Conservation (phyloP, 2,113 vertebrate species). For the Callaeas wilsoni region DNA sequence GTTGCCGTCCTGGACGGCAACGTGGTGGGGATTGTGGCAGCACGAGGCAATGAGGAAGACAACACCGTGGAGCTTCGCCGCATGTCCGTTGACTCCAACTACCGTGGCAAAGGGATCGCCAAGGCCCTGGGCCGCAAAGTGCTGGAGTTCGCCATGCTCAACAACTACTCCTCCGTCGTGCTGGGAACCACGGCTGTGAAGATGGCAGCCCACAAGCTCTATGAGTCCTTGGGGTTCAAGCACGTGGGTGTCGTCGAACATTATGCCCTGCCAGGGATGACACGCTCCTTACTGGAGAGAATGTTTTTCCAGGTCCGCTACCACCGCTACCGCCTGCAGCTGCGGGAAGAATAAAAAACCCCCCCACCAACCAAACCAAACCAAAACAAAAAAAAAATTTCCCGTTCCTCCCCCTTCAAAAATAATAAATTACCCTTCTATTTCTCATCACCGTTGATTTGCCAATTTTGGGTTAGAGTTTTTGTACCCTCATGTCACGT, state of each 20-base stretch:
- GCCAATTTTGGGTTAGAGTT: slow-evolving; percentile 27
- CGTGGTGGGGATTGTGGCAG: slow-evolving; percentile 94
- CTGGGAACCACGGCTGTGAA: slow-evolving; percentile 96
- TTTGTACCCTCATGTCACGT: slow-evolving; percentile 4
- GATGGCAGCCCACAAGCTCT: slow-evolving; percentile 96
- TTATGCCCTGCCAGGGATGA: slow-evolving; percentile 92
- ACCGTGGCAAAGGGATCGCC: slow-evolving; percentile 95
- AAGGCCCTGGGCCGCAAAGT: slow-evolving; percentile 94
- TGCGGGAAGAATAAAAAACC: slow-evolving; percentile 91
- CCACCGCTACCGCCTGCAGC: slow-evolving; percentile 96
- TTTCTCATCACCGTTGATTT: slow-evolving; percentile 43
- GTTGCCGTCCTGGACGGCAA: slow-evolving; percentile 91
- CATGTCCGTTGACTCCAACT: slow-evolving; percentile 96
- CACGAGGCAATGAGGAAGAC: slow-evolving; percentile 88
- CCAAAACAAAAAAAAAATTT: neutral
- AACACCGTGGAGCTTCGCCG: slow-evolving; percentile 92
- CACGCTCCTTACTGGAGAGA: slow-evolving; percentile 87
- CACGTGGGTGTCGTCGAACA: slow-evolving; percentile 85
- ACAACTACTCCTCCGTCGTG: slow-evolving; percentile 92
- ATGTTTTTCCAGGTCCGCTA: slow-evolving; percentile 99
- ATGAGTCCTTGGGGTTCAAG: slow-evolving; percentile 97
- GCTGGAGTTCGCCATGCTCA: slow-evolving; percentile 92
- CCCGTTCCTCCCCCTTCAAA: neutral
- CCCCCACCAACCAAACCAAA: neutral
- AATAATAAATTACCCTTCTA: slow-evolving; percentile 20